Conservation (phyloP, 2,113 vertebrate genomes). For the Limanda limanda region DNA sequence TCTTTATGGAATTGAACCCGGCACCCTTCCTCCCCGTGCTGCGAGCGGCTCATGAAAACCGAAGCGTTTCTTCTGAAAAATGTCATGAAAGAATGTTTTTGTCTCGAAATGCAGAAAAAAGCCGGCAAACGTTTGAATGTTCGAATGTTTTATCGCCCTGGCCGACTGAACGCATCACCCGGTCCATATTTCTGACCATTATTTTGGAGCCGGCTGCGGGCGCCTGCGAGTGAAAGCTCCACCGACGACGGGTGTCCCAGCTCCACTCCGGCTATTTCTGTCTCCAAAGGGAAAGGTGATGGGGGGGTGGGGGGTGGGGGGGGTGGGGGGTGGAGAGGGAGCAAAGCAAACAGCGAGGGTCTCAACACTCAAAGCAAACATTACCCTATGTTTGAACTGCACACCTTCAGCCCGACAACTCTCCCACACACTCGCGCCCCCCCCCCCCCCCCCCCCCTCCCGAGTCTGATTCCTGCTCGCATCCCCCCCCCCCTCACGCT, state of each 20-base stretch:
- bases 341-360: slow-evolving; percentile 79
- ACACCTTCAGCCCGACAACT: slow-evolving; percentile 73
- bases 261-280: slow-evolving; percentile 73
- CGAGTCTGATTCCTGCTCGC: slow-evolving; percentile 63
- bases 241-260: slow-evolving; percentile 67
- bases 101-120: not conserved
- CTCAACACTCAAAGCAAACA: slow-evolving; percentile 81
- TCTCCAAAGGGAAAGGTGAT: slow-evolving; percentile 68
- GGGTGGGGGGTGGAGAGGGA: slow-evolving; percentile 34
- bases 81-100: slow-evolving; percentile 27
- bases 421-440: slow-evolving; percentile 71
- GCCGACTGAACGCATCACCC: slow-evolving; percentile 23
- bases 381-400: slow-evolving; percentile 82
- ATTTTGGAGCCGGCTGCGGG: slow-evolving; percentile 43
- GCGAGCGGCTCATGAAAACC: slow-evolving; percentile 44
- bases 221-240: slow-evolving; percentile 41
- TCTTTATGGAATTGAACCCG: slow-evolving; percentile 73
- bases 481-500: slow-evolving; percentile 63
- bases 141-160: slow-evolving; percentile 3
- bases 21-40: slow-evolving; percentile 64
- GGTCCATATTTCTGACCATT: slow-evolving; percentile 25
- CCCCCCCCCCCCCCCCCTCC: slow-evolving; percentile 36
- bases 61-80: slow-evolving; percentile 38
- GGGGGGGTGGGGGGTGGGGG: slow-evolving; percentile 34
- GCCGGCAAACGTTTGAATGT: too few relatives aligned